Percentiles rank a stretch among this genome's conserved stretches.
These are phyloP conservation scores for Brachyistius frenatus DNA, from an alignment of 2,113 vertebrate genomes.

Conservation along the genomic window DNA sequence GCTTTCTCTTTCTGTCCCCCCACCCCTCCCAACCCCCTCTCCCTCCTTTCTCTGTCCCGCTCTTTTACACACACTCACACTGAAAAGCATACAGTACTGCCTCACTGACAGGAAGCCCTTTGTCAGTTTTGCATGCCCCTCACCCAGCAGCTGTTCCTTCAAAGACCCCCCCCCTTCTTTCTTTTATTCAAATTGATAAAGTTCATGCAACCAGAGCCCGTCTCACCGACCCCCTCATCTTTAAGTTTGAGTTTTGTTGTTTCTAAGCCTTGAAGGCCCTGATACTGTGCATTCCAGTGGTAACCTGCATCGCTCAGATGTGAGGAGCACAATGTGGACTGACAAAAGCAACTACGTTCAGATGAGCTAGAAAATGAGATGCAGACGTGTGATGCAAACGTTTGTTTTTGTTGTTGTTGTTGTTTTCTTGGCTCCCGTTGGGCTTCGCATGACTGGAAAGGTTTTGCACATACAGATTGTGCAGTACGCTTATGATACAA, in stretches of 20 bases:
- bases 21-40: neutral
- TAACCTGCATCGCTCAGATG: conserved; percentile 64
- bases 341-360: conserved; percentile 52
- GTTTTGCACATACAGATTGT: neutral
- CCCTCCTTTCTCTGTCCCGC: conserved; percentile 3
- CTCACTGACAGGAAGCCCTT: conserved; percentile 64
- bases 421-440: neutral
- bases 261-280: conserved; percentile 60
- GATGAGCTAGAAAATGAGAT: conserved; percentile 19
- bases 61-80: neutral
- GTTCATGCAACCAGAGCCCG: neutral
- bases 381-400: conserved; percentile 4
- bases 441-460: neutral
- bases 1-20: conserved; percentile 45
- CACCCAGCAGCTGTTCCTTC: conserved; percentile 21
- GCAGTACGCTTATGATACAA: neutral
- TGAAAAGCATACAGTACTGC: conserved; percentile 28
- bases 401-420: neutral
- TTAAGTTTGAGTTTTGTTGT: conserved; percentile 50
- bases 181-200: conserved; percentile 9
- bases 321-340: conserved; percentile 47
- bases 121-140: conserved; percentile 46
- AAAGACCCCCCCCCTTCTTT: conserved; percentile 7
- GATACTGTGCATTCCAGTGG: conserved; percentile 65
- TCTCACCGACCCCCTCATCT: neutral